These are phyloP conservation scores for Argya squamiceps DNA, from an alignment of 2,797 vertebrate genomes.

Conservation along the genomic window DNA sequence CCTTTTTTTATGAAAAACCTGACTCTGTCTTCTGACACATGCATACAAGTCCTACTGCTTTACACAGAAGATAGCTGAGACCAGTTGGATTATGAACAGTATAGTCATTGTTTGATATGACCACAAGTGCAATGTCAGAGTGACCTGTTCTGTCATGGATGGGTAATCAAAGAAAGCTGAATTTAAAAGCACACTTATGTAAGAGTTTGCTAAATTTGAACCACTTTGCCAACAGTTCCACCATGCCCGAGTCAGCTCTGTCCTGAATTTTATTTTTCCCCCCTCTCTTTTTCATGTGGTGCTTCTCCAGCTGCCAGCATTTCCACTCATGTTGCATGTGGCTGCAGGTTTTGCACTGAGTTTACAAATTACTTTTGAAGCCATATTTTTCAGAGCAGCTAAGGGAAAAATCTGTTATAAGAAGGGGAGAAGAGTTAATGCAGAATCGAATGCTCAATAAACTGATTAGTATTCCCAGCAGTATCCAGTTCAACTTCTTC, in stretches of 20 bases:
- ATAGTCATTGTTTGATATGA: background rate
- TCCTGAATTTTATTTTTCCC: background rate
- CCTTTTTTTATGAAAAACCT: background rate
- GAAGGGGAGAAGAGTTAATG: background rate
- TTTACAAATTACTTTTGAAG: background rate
- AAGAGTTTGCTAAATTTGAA: background rate
- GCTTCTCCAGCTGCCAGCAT: background rate
- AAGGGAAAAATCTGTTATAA: background rate
- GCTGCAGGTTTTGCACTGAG: background rate
- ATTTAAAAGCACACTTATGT: background rate
- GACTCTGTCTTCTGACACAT: background rate
- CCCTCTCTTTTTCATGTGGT: background rate
- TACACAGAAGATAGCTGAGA: background rate
- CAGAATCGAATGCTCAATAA: background rate
- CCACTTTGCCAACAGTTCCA: background rate
- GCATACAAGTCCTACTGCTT: background rate
- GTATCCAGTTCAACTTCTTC: background rate
- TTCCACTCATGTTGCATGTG: background rate
- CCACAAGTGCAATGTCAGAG: background rate
- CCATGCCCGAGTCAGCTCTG: background rate
- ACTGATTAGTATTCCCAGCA: background rate
- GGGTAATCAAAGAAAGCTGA: background rate
- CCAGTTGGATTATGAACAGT: background rate
- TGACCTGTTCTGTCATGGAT: background rate
- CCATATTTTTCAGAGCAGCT: background rate